phyloP scores from a whole-genome alignment of 30 jellyfish, hydroid and myxozoan species.

The Sanderia malayensis region DNA sequence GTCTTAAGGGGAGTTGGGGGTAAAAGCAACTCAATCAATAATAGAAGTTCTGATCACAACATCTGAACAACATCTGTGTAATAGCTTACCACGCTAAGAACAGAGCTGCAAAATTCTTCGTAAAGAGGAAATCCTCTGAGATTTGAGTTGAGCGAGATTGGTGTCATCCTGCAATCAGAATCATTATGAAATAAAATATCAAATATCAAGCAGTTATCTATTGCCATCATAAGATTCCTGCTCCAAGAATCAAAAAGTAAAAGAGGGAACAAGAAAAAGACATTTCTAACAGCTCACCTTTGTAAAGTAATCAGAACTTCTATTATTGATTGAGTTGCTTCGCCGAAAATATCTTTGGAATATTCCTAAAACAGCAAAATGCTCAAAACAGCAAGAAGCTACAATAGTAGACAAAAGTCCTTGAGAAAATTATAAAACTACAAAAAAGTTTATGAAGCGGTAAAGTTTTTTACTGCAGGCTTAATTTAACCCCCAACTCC shows the following conservation, averaged over 20 bases:
- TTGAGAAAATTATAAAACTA: background rate
- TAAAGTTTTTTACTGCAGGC: background rate
- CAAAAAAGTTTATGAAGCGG: background rate
- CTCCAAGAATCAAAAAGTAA: too few relatives aligned
- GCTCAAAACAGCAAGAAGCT: background rate
- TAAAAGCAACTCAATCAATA: too few relatives aligned
- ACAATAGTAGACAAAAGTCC: background rate
- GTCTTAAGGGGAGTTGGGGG: too few relatives aligned
- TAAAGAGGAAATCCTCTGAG: constrained; percentile 9
- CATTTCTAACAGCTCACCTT: too few relatives aligned
- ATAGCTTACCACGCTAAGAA: constrained; percentile 43
- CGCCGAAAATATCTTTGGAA: constrained; percentile 34
- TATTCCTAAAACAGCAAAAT: constrained; percentile 22
- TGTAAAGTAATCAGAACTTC: constrained; percentile 27
- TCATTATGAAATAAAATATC: too few relatives aligned
- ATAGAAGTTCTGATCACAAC: too few relatives aligned
- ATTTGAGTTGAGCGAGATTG: constrained; percentile 16
- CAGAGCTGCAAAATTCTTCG: constrained; percentile 54
- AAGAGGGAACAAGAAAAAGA: too few relatives aligned
- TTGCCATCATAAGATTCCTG: too few relatives aligned
- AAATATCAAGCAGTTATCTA: too few relatives aligned
- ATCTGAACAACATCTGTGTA: too few relatives aligned
- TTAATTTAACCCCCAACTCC: too few relatives aligned
- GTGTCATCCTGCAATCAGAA: constrained; percentile 35
- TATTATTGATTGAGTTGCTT: constrained; percentile 24